Evolutionary conservation across 2,888 invertebrate genomes (phyloP).

Genomic region (Terebella lapidaria): DNA sequence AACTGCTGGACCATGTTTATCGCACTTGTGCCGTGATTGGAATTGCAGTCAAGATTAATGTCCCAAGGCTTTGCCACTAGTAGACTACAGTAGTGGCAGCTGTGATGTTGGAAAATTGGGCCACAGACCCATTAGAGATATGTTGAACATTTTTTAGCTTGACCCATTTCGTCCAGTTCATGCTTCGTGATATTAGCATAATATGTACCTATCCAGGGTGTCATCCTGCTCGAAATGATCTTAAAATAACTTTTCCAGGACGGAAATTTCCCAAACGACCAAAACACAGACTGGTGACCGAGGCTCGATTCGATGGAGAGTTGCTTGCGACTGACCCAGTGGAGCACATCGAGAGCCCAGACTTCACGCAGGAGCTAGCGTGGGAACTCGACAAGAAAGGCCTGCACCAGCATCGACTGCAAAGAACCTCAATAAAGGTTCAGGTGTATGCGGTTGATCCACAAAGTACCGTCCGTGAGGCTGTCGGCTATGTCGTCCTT

Average conservation of each 20-base stretch:
- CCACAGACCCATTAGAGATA: no score
- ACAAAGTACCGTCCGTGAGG: constrained; percentile 44
- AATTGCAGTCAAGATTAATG: no score
- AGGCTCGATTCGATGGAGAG: constrained; percentile 55
- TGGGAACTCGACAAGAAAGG: constrained; percentile 55
- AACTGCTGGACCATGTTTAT: no score
- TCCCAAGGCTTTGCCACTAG: no score
- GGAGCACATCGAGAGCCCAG: constrained; percentile 48
- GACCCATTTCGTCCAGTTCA: no score
- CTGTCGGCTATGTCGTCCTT: constrained; percentile 54
- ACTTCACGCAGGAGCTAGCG: constrained; percentile 54
- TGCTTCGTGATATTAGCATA: no score
- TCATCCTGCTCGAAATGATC: no score
- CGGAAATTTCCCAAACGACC: constrained; percentile 51
- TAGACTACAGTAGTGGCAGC: no score
- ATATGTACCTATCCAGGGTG: no score
- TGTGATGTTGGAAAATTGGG: no score
- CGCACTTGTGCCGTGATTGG: no score
- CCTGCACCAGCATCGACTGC: constrained; percentile 52
- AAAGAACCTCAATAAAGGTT: constrained; percentile 53
- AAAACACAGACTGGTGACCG: constrained; percentile 47
- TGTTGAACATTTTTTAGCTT: no score
- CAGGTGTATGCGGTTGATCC: constrained; percentile 51
- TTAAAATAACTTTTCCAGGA: constrained; percentile 32
- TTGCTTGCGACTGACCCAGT: constrained; percentile 53